A percentile compares a stretch with the other conserved stretches of the same genome.
Conservation (phyloP, 2,113 vertebrate species). For the Oxyruncus cristatus region DNA sequence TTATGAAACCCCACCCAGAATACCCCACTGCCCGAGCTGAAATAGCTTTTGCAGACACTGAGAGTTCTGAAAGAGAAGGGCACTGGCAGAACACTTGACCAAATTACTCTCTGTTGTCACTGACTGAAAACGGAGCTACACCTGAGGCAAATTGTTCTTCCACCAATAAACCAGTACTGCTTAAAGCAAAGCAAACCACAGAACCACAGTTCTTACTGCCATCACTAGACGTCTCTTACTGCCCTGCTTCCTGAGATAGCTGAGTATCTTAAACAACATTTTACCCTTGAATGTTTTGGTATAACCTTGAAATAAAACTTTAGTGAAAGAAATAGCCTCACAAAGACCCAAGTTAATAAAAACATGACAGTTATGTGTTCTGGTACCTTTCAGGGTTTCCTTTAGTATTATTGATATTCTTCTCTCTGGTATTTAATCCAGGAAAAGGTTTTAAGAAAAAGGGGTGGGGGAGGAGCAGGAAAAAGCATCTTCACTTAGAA, state of each 20-base stretch:
- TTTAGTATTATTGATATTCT: not conserved
- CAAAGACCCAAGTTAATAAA: not conserved
- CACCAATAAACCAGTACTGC: not conserved
- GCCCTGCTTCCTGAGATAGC: not conserved
- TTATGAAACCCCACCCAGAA: not conserved
- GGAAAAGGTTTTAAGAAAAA: not conserved
- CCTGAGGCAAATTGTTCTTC: not conserved
- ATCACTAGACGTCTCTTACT: slow-evolving; percentile 53
- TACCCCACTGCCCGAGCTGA: not conserved
- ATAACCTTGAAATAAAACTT: slow-evolving; percentile 29
- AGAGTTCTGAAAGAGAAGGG: not conserved
- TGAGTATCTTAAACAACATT: not conserved
- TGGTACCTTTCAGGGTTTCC: not conserved
- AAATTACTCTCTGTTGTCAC: not conserved
- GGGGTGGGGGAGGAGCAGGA: not conserved
- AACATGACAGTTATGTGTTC: not conserved
- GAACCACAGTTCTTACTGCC: slow-evolving; percentile 16
- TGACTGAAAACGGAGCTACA: slow-evolving; percentile 3
- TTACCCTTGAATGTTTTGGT: not conserved
- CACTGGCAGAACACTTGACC: not conserved
- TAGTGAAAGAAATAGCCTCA: not conserved
- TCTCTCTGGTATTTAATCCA: not conserved
- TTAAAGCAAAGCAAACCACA: not conserved
- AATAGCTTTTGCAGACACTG: not conserved
- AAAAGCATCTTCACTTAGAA: not conserved